A percentile compares a stretch with the other conserved stretches of the same genome.
Conservation (phyloP, 2,888 invertebrate species). For the Diarsia dahlii region DNA sequence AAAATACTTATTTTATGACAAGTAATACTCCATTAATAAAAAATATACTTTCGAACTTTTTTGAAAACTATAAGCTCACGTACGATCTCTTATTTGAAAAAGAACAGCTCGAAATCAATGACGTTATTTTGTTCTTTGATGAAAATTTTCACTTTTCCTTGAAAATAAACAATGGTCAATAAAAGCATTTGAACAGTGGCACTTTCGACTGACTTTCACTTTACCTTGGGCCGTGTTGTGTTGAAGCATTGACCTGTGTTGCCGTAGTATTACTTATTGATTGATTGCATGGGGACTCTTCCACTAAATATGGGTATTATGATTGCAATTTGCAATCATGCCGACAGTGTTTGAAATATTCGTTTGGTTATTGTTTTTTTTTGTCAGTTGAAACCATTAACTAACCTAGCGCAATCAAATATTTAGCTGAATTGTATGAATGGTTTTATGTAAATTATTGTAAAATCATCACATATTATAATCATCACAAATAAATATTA, state of each 20-base stretch:
- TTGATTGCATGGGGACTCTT: slow-evolving; percentile 48
- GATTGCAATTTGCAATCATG: slow-evolving; percentile 9
- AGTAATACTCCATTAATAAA: too few species aligned
- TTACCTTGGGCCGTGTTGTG: slow-evolving; percentile 78
- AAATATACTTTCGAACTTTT: background rate
- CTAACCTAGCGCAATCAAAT: too few species aligned
- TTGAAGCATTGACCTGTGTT: slow-evolving; percentile 76
- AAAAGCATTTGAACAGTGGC: slow-evolving; percentile 68
- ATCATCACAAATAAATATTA: too few species aligned
- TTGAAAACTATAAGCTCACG: background rate
- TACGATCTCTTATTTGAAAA: background rate
- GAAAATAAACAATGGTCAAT: slow-evolving; percentile 62
- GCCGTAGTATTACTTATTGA: slow-evolving; percentile 38
- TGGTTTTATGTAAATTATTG: too few species aligned
- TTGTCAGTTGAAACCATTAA: too few species aligned
- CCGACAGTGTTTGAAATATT: slow-evolving; percentile 8
- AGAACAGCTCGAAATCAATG: slow-evolving; percentile 5
- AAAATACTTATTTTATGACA: too few species aligned
- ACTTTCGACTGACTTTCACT: slow-evolving; percentile 86
- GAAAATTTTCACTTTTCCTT: slow-evolving; percentile 52
- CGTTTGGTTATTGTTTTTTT: background rate
- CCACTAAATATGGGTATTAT: slow-evolving; percentile 21
- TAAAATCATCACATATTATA: too few species aligned
- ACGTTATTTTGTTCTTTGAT: slow-evolving; percentile 9
- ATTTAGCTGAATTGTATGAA: too few species aligned